These are phyloP conservation scores for Ophion slaviceki DNA, from an alignment of 2,888 invertebrate species.

Conservation along the genomic window DNA sequence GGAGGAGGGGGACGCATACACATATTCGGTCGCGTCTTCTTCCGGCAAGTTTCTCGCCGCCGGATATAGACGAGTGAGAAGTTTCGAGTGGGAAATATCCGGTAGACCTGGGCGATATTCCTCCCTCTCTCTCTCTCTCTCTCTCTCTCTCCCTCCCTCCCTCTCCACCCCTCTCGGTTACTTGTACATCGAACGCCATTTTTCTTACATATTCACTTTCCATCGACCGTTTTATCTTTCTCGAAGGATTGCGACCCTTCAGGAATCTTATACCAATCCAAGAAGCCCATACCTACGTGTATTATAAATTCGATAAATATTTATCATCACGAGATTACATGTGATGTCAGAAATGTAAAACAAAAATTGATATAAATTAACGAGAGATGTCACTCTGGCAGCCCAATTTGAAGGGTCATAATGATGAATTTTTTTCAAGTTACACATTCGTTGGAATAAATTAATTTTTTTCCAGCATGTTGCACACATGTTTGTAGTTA, in stretches of 20 bases:
- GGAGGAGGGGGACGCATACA: not conserved
- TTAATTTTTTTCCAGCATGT: too few relatives aligned
- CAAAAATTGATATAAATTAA: too few relatives aligned
- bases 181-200: slow-evolving; percentile 17
- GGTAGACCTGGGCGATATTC: slow-evolving; percentile 38
- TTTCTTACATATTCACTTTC: slow-evolving; percentile 17
- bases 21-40: slow-evolving; percentile 21
- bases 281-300: not conserved
- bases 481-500: too few relatives aligned
- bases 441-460: too few relatives aligned
- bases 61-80: slow-evolving; percentile 44
- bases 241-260: slow-evolving; percentile 33
- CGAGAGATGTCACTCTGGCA: too few relatives aligned
- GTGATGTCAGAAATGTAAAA: too few relatives aligned
- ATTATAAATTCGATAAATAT: not conserved
- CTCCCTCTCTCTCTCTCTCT: not conserved
- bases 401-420: too few relatives aligned
- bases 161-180: not conserved
- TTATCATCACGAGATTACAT: too few relatives aligned
- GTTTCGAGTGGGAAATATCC: slow-evolving; percentile 40
- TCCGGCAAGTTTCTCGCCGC: slow-evolving; percentile 44
- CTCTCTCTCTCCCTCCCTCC: too few relatives aligned
- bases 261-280: slow-evolving; percentile 59
- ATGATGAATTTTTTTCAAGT: too few relatives aligned
- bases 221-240: slow-evolving; percentile 25